These are phyloP conservation scores for Dermatemys mawii DNA, from an alignment of 2,113 vertebrate species.

Conservation along the genomic window DNA sequence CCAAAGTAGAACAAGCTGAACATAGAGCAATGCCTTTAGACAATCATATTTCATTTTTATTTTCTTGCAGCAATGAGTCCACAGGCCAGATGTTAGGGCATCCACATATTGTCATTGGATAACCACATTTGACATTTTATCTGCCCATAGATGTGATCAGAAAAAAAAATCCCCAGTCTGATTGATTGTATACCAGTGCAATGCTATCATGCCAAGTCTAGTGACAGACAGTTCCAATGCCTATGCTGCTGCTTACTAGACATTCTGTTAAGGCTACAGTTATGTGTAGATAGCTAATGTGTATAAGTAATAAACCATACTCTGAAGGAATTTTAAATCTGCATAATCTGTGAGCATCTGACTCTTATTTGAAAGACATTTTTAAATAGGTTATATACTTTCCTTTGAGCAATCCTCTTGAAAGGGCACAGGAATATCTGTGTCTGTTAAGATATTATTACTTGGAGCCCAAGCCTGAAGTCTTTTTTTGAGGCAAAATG, in stretches of 20 bases:
- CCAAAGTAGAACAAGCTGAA: slow-evolving; percentile 31
- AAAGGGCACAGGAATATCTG: background rate
- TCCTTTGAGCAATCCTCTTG: background rate
- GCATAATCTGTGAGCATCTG: background rate
- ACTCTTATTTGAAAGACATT: background rate
- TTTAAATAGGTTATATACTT: background rate
- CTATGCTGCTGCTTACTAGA: background rate
- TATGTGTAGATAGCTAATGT: background rate
- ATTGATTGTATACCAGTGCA: background rate
- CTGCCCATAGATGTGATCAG: background rate
- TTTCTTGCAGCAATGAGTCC: slow-evolving; percentile 32
- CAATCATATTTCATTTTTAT: background rate
- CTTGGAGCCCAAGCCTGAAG: background rate
- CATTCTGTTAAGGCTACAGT: background rate
- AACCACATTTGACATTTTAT: slow-evolving; percentile 48
- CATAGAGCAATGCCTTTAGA: slow-evolving; percentile 15
- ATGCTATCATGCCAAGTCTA: background rate
- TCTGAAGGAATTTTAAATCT: background rate
- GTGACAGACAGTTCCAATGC: background rate
- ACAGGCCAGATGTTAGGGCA: slow-evolving; percentile 21
- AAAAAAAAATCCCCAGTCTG: background rate
- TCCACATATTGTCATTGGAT: slow-evolving; percentile 29
- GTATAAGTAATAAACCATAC: background rate
- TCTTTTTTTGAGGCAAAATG: background rate
- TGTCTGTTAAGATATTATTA: background rate